Evolutionary conservation across 2,888 invertebrate genomes (phyloP), one percentile per base, ranked within the genome.

Genomic region (Aleiodes testaceus): DNA sequence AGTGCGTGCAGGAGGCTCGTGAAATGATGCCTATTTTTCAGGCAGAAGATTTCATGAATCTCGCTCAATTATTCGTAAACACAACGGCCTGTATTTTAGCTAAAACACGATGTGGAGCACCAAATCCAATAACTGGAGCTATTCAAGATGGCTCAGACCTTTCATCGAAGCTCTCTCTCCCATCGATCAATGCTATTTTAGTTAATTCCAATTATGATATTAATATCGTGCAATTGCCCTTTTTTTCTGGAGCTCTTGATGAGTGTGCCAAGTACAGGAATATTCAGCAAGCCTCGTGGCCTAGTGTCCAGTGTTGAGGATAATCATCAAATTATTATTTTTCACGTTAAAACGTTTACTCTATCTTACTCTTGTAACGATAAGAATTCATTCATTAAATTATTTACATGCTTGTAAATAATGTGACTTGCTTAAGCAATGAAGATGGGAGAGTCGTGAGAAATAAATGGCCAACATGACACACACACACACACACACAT

Each of bases 41-140:
- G 18, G 63, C 59, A n/a, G 79, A 81, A 66, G 77, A 79, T 64
- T n/a, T n/a, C n/a, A 74, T 73, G 4, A 70, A 79, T 42, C 78
- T 84, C 52, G 78, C 81, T 6, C 81, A 83, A 76, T 76, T 85
- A 9, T 84, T 81, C 79, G 91, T 89, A 30, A 92, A 93, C 81
- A 90, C 92, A 42, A 92, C 92, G 2, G 91, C 92, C 9, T 92
- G 92, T 81, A 89, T 93, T 73, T 84, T 93, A 70, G 92, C 92
- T 0, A 91, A 90, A 79, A 86, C 91, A 1, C 89, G 92, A 67
- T 93, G 92, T 85, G 89, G 90, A 59, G 86, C 88, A 1, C 90
- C 88, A 80, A 92, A 92, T 83, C 92, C 92, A 2, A 92, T 92
- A 68, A 92, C 92, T 1, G 92, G 92, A 12, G 91, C 91, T 71